Evolutionary conservation across 2,797 vertebrate species (phyloP).

Genomic region (Crocidura indochinensis): DNA sequence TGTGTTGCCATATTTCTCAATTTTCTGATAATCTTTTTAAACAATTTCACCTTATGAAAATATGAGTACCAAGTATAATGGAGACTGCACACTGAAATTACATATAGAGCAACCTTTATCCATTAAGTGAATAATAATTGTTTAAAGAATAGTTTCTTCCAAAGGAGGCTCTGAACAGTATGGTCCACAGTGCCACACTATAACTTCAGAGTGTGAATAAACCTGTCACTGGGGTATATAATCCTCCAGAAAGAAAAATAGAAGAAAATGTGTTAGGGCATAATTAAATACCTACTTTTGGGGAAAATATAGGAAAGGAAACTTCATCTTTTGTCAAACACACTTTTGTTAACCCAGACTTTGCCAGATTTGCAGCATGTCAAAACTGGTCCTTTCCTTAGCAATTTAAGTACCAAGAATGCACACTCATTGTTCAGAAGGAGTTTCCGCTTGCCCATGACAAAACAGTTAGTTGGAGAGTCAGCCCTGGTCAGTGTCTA

Average conservation of each 20-base stretch:
- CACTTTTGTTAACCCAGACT: constrained; percentile 91
- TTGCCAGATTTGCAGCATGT: constrained; percentile 90
- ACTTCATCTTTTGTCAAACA: constrained; percentile 91
- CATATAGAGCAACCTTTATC: constrained; percentile 60
- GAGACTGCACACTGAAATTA: constrained; percentile 37
- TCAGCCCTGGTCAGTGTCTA: constrained; percentile 99
- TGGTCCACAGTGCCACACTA: constrained; percentile 84
- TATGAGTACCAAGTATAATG: neutral
- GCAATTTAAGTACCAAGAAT: constrained; percentile 91
- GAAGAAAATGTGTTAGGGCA: constrained; percentile 88
- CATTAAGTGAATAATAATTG: constrained; percentile 83
- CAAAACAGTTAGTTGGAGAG: constrained; percentile 97
- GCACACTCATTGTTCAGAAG: constrained; percentile 90
- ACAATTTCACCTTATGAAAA: constrained; percentile 56
- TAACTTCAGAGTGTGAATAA: constrained; percentile 89
- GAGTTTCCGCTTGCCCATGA: constrained; percentile 91
- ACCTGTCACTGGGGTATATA: constrained; percentile 88
- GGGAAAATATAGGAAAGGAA: constrained; percentile 90
- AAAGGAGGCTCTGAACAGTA: constrained; percentile 80
- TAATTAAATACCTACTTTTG: constrained; percentile 89
- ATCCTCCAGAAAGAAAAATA: constrained; percentile 82
- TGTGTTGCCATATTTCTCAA: constrained; percentile 23
- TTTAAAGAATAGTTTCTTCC: constrained; percentile 86
- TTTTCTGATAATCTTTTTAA: constrained; percentile 54
- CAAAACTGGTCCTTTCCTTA: constrained; percentile 88